Evolutionary conservation across 37 sponge, comb jelly and placozoan species (phyloP).

Genomic region (Agelas oroides): DNA sequence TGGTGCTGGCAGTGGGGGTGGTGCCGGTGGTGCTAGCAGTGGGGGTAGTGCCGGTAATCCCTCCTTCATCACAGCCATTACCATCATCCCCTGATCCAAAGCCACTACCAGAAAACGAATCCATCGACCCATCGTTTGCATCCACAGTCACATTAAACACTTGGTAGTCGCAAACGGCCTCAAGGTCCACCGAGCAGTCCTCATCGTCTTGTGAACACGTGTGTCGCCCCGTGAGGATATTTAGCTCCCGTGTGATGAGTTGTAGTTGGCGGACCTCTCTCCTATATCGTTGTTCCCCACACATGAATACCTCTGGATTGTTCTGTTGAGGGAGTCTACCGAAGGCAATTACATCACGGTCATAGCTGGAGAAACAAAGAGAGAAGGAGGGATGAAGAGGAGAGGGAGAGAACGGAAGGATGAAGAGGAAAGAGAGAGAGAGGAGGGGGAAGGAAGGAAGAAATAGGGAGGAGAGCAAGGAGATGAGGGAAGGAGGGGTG

Average conservation of each 20-base stretch:
- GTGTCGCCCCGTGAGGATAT: background rate
- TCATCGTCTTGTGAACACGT: slow-evolving; percentile 23
- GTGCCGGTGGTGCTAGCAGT: too few species aligned
- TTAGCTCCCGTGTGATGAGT: slow-evolving; percentile 14
- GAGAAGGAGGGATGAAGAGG: background rate
- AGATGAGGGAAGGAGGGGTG: too few species aligned
- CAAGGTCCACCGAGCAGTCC: slow-evolving; percentile 1
- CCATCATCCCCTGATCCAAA: too few species aligned
- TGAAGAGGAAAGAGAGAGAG: background rate
- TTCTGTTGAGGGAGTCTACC: background rate
- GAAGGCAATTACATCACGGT: background rate
- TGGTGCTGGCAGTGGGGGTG: too few species aligned
- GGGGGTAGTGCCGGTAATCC: too few species aligned
- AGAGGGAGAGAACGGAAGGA: background rate
- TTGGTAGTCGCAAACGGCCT: background rate
- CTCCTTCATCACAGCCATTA: too few species aligned
- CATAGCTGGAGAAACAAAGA: slow-evolving; percentile 5
- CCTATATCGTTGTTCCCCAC: background rate
- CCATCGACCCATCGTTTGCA: too few species aligned
- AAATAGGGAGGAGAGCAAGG: too few species aligned
- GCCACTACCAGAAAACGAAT: too few species aligned
- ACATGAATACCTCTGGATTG: slow-evolving; percentile 19
- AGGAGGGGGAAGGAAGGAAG: background rate
- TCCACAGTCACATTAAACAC: too few species aligned
- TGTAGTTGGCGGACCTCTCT: background rate